A percentile compares a stretch with the other conserved stretches of the same genome.
These are phyloP conservation scores for Leptothorax acervorum DNA, from an alignment of 2,888 invertebrate genomes.

Conservation along the genomic window DNA sequence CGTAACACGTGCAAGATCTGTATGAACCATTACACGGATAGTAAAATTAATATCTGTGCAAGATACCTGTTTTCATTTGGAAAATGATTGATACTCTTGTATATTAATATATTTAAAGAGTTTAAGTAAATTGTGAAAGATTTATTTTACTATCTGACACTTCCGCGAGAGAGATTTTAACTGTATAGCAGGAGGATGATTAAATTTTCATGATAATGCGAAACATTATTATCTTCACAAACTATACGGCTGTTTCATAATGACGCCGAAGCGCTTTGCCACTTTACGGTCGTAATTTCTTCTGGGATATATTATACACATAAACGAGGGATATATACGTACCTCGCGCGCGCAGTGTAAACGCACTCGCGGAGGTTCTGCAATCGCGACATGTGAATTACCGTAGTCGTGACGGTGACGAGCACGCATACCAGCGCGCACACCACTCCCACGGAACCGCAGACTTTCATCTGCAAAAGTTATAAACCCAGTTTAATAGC, in stretches of 20 bases:
- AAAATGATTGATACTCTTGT: neutral
- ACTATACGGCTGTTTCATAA: neutral
- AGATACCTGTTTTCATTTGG: neutral
- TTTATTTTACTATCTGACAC: neutral
- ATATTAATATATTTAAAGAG: neutral
- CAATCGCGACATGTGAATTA: constrained; percentile 95
- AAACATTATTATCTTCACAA: neutral
- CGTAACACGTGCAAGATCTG: constrained; percentile 86
- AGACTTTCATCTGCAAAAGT: constrained; percentile 92
- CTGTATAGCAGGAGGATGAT: neutral
- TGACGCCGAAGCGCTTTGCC: neutral
- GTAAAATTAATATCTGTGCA: constrained; percentile 2
- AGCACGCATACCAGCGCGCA: constrained; percentile 95
- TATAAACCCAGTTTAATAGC: constrained; percentile 45
- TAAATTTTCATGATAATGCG: neutral
- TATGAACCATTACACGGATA: constrained; percentile 60
- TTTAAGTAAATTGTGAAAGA: neutral
- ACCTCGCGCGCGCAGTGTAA: constrained; percentile 88
- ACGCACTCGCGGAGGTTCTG: constrained; percentile 95
- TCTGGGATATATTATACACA: neutral
- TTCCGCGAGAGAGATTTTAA: neutral
- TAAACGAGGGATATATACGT: constrained; percentile 34
- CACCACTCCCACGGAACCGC: constrained; percentile 94
- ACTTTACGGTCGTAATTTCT: neutral
- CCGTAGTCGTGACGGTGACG: constrained; percentile 96